Evolutionary conservation across 2,888 invertebrate species (phyloP).

Genomic region (Pseudococcus viburni): DNA sequence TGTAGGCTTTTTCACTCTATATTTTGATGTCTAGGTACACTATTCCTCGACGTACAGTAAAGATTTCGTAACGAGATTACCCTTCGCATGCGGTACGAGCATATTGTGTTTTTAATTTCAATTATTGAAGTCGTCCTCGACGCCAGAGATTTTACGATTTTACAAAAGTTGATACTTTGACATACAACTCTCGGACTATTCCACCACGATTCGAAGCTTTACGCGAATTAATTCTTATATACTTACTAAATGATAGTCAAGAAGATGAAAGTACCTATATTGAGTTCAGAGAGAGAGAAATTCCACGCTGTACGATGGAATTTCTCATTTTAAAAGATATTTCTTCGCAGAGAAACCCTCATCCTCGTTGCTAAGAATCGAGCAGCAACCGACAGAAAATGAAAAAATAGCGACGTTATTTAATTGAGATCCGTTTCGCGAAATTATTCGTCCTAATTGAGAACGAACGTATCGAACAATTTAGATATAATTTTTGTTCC

Average conservation of each 20-base stretch:
- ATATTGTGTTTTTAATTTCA: constrained; percentile 29
- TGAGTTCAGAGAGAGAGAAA: neutral
- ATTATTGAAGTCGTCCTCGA: neutral
- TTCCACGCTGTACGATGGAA: neutral
- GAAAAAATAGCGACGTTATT: constrained; percentile 22
- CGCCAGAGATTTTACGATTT: constrained; percentile 13
- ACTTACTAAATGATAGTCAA: neutral
- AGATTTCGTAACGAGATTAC: constrained; percentile 1
- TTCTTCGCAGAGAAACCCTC: neutral
- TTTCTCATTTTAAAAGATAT: constrained; percentile 9
- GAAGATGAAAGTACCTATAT: neutral
- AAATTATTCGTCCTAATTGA: neutral
- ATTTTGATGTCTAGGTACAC: neutral
- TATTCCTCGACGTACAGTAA: neutral
- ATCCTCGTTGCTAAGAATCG: neutral
- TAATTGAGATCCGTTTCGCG: constrained; percentile 25
- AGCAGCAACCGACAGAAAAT: neutral
- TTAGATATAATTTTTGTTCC: neutral
- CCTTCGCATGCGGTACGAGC: neutral
- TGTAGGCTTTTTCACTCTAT: neutral
- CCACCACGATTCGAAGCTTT: neutral
- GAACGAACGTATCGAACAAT: neutral
- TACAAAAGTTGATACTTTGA: constrained; percentile 20
- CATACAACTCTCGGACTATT: neutral
- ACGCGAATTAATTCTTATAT: constrained; percentile 12